Conservation (phyloP, 2,113 vertebrate species). For the Dolichallabes microphthalmus region DNA sequence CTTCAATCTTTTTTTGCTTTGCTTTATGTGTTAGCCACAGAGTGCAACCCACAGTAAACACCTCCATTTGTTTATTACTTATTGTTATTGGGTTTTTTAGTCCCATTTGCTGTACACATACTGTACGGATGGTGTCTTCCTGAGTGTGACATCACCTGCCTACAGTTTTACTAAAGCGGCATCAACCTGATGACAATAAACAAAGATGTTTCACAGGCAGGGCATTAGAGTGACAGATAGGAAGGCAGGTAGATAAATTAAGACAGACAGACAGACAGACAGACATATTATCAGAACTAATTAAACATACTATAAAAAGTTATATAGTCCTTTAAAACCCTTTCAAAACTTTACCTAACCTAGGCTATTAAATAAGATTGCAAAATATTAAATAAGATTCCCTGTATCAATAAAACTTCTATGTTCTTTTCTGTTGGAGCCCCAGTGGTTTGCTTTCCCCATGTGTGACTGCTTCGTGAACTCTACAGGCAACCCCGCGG, state of each 20-base stretch:
- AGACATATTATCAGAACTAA: too few species aligned
- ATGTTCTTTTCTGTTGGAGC: conserved; percentile 28
- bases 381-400: too few species aligned
- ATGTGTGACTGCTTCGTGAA: conserved; percentile 72
- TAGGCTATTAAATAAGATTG: background rate
- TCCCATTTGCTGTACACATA: conserved; percentile 33
- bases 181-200: background rate
- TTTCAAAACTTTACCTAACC: background rate
- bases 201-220: background rate
- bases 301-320: background rate
- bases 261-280: background rate
- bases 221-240: too few species aligned
- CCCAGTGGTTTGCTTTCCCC: conserved; percentile 65
- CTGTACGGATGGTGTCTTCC: conserved; percentile 31
- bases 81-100: background rate
- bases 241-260: background rate
- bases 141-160: conserved; percentile 50
- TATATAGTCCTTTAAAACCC: background rate
- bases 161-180: conserved; percentile 18
- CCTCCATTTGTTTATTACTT: conserved; percentile 6
- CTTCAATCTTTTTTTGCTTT: background rate
- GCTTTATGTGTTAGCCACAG: conserved; percentile 9
- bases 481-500: conserved; percentile 66
- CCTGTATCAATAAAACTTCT: background rate
- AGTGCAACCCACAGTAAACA: conserved; percentile 11